Evolutionary conservation across 2,113 vertebrate species (phyloP).

Genomic region (Aramus guarauna): DNA sequence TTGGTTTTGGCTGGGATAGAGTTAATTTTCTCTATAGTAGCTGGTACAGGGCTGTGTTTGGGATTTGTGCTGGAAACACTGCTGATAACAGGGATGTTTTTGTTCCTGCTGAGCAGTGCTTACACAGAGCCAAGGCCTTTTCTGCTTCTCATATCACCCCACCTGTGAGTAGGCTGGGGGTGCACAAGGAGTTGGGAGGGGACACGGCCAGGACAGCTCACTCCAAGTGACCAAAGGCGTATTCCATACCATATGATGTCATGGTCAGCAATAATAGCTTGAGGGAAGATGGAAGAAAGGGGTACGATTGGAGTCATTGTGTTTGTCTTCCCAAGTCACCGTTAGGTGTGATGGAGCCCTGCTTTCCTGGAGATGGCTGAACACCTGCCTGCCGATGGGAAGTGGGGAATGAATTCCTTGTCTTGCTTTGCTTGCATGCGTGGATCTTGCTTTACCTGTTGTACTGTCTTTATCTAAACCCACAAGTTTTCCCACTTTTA

Average conservation of each 20-base stretch:
- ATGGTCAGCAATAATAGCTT: not conserved
- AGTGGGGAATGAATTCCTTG: not conserved
- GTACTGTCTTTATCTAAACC: not conserved
- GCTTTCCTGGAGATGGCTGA: not conserved
- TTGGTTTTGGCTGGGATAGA: not conserved
- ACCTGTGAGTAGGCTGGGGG: fast-evolving
- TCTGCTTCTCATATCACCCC: not conserved
- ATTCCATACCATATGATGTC: fast-evolving
- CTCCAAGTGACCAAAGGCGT: not conserved
- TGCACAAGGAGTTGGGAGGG: not conserved
- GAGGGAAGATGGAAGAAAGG: not conserved
- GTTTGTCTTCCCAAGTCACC: not conserved
- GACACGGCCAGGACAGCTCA: not conserved
- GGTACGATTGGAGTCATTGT: fast-evolving
- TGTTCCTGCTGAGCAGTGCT: not conserved
- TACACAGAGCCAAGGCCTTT: not conserved
- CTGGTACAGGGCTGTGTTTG: not conserved
- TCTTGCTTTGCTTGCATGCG: not conserved
- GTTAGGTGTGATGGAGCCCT: fast-evolving
- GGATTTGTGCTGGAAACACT: not conserved
- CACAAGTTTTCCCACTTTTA: not conserved
- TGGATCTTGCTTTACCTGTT: not conserved
- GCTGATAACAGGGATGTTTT: not conserved
- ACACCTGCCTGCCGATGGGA: not conserved
- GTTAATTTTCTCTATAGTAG: not conserved